A percentile compares a stretch with the other conserved stretches of the same genome.
phyloP scores from a whole-genome alignment of 2,888 invertebrate species.

The Meandrusa payeni region DNA sequence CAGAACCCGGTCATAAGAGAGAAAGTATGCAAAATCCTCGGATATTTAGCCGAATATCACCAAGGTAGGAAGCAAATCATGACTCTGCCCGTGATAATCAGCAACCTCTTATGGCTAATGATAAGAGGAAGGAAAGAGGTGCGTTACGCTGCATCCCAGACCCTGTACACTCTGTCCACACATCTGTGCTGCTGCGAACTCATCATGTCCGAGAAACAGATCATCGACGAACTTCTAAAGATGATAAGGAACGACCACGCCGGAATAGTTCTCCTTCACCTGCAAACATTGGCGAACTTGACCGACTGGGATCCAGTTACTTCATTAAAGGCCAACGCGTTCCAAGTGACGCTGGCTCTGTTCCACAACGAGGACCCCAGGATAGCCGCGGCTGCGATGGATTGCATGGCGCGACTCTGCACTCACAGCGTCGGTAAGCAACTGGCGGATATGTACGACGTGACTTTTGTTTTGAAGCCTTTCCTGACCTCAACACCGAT shows the following conservation, averaged over 20 bases:
- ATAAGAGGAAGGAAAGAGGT: constrained; percentile 63
- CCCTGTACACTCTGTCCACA: constrained; percentile 49
- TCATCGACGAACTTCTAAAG: constrained; percentile 58
- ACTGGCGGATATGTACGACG: constrained; percentile 57
- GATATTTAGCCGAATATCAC: constrained; percentile 48
- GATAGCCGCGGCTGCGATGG: constrained; percentile 55
- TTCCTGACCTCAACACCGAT: constrained; percentile 39
- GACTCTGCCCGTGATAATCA: constrained; percentile 45
- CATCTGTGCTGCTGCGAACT: constrained; percentile 50
- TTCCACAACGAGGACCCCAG: constrained; percentile 45
- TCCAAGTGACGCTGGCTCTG: constrained; percentile 53
- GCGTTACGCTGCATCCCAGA: constrained; percentile 59
- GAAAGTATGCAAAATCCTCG: constrained; percentile 57
- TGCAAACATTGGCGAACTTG: constrained; percentile 54
- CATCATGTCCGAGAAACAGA: constrained; percentile 43
- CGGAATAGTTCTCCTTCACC: constrained; percentile 55
- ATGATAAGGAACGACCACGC: constrained; percentile 59
- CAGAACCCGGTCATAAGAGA: constrained; percentile 58
- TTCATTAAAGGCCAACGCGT: constrained; percentile 58
- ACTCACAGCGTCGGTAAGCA: constrained; percentile 57
- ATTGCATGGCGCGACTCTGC: constrained; percentile 62
- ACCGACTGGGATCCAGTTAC: constrained; percentile 55
- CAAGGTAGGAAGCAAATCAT: constrained; percentile 56
- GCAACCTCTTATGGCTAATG: constrained; percentile 51
- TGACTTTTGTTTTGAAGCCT: constrained; percentile 43